A percentile compares a stretch with the other conserved stretches of the same genome.
Evolutionary conservation across 30 jellyfish, hydroid and myxozoan genomes (phyloP).

Genomic region (Aurelia coerulea): DNA sequence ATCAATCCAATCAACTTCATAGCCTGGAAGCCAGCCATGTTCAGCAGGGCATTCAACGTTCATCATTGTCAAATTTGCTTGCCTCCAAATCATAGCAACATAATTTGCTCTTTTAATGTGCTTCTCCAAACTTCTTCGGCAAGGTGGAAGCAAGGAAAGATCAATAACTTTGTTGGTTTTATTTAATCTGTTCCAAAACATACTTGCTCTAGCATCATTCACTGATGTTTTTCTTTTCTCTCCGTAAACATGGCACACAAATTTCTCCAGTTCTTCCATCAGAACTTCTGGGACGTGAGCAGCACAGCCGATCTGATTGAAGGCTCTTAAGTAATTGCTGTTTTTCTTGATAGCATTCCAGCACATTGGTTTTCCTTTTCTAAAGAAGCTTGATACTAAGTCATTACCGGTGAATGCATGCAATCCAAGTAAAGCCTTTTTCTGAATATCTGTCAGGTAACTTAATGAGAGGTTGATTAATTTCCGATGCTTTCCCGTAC

Average conservation of each 20-base stretch:
- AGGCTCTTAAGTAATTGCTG: conserved; percentile 45
- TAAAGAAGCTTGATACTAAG: conserved; percentile 42
- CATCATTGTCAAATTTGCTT: not conserved
- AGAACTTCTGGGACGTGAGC: conserved; percentile 42
- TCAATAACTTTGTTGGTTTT: too few relatives aligned
- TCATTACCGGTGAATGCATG: conserved; percentile 38
- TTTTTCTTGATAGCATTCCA: conserved; percentile 48
- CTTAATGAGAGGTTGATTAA: conserved; percentile 18
- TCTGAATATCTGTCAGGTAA: conserved; percentile 17
- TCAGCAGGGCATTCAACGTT: conserved; percentile 44
- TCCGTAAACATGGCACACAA: conserved; percentile 51
- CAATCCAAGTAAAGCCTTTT: conserved; percentile 34
- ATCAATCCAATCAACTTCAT: conserved; percentile 51
- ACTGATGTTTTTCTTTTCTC: conserved; percentile 20
- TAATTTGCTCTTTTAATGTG: too few relatives aligned
- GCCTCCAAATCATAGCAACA: too few relatives aligned
- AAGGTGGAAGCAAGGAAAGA: too few relatives aligned
- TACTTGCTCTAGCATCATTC: too few relatives aligned
- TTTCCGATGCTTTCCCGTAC: conserved; percentile 57
- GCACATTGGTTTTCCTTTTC: conserved; percentile 54
- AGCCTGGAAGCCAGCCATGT: conserved; percentile 54
- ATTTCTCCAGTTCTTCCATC: conserved; percentile 47
- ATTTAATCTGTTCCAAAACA: too few relatives aligned
- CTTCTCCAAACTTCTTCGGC: too few relatives aligned
- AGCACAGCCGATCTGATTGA: conserved; percentile 48